These are phyloP conservation scores for Limnephilus marmoratus DNA, from an alignment of 2,888 invertebrate species.

Conservation along the genomic window DNA sequence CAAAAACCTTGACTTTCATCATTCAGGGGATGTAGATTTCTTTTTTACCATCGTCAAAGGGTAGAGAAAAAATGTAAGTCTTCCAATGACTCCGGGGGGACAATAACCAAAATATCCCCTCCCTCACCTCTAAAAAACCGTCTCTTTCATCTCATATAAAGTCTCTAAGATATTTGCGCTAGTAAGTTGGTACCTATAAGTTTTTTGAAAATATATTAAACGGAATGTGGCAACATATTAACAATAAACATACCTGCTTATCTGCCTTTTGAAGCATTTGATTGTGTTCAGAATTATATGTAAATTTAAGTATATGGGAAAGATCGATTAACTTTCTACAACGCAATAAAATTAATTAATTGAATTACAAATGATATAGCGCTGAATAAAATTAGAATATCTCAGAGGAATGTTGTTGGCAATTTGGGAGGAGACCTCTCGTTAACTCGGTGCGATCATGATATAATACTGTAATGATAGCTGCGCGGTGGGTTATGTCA, in stretches of 20 bases:
- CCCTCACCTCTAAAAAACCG: no score
- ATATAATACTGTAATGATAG: neutral
- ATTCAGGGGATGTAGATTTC: no score
- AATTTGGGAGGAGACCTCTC: neutral
- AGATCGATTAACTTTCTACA: conserved; percentile 7
- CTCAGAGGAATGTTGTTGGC: neutral
- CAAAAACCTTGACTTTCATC: no score
- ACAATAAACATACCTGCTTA: neutral
- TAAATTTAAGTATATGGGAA: neutral
- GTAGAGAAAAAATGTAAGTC: no score
- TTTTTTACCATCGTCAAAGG: no score
- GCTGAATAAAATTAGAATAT: conserved; percentile 28
- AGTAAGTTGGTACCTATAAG: no score
- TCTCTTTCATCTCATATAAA: no score
- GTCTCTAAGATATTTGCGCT: no score
- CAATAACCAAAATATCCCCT: no score
- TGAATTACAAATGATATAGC: conserved; percentile 41
- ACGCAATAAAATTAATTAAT: neutral
- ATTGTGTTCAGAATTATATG: neutral
- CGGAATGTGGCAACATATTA: conserved; percentile 3
- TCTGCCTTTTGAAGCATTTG: neutral
- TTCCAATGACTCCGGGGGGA: no score
- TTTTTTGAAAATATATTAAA: no score
- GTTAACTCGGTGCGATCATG: neutral
- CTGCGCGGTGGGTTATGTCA: neutral